phyloP scores from a whole-genome alignment of 2,113 vertebrate species.

The Suricata suricatta region DNA sequence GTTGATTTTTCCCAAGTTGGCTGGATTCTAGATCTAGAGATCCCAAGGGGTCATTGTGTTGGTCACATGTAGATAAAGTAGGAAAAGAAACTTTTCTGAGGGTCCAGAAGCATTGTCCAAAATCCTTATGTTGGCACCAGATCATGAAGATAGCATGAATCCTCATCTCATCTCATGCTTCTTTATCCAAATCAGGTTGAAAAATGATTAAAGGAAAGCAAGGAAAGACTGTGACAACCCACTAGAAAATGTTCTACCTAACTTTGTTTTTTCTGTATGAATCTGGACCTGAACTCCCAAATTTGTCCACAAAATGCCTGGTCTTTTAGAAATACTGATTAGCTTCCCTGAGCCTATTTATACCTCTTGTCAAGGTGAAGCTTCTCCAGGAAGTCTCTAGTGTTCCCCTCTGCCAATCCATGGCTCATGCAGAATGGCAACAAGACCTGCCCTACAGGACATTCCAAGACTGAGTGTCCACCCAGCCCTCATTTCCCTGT shows the following conservation, averaged over 20 bases:
- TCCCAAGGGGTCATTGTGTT: not conserved
- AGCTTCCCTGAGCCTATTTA: not conserved
- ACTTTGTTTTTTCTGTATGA: not conserved
- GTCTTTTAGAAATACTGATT: not conserved
- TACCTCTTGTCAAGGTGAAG: not conserved
- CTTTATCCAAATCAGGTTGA: not conserved
- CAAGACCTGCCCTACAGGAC: not conserved
- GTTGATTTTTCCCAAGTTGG: not conserved
- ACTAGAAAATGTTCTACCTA: not conserved
- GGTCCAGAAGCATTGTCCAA: not conserved
- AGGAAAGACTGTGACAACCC: not conserved
- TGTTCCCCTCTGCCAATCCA: not conserved
- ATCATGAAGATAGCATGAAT: not conserved
- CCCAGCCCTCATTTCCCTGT: not conserved
- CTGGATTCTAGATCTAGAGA: not conserved
- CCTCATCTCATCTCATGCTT: not conserved
- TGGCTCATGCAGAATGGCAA: not conserved
- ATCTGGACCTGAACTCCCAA: not conserved
- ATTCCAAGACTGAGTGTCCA: no score
- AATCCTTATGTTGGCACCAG: no score
- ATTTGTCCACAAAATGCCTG: not conserved
- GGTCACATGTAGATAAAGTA: not conserved
- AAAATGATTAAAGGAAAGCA: not conserved
- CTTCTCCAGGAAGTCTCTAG: not conserved
- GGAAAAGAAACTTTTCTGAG: not conserved